Percentiles rank a stretch among this genome's conserved stretches.
Evolutionary conservation across 2,888 invertebrate genomes (phyloP).

Genomic region (Octodonta nipae): DNA sequence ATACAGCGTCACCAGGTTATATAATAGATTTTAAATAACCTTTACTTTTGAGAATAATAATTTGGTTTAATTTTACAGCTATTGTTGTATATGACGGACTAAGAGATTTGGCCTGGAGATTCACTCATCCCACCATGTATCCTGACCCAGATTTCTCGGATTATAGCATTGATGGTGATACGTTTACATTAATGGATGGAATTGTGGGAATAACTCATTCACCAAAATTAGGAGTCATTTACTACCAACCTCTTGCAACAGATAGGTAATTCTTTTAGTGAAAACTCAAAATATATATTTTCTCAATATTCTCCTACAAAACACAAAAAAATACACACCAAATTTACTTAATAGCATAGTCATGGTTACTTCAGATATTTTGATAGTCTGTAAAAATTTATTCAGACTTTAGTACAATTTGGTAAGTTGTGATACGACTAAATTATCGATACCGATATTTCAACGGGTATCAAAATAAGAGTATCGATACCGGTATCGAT

Average conservation of each 20-base stretch:
- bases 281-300: not conserved
- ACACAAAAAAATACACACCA: too few species aligned
- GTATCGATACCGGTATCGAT: too few species aligned
- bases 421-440: too few species aligned
- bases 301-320: too few species aligned
- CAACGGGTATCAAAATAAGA: too few species aligned
- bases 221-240: constrained; percentile 47
- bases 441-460: too few species aligned
- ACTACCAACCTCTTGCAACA: constrained; percentile 61
- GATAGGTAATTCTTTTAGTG: constrained; percentile 39
- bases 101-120: constrained; percentile 66
- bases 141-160: constrained; percentile 70
- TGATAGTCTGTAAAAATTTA: constrained; percentile 3
- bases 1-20: constrained; percentile 66
- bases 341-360: too few species aligned
- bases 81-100: constrained; percentile 53
- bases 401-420: too few species aligned
- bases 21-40: constrained; percentile 1
- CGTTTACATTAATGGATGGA: constrained; percentile 61
- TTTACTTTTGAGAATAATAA: constrained; percentile 5
- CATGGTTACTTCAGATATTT: too few species aligned
- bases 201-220: constrained; percentile 58
- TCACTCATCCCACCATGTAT: constrained; percentile 71
- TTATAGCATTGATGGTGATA: constrained; percentile 54
- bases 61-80: constrained; percentile 31